A percentile compares a stretch with the other conserved stretches of the same genome.
phyloP scores from a whole-genome alignment of 2,888 invertebrate species.

The Elmis aenea region DNA sequence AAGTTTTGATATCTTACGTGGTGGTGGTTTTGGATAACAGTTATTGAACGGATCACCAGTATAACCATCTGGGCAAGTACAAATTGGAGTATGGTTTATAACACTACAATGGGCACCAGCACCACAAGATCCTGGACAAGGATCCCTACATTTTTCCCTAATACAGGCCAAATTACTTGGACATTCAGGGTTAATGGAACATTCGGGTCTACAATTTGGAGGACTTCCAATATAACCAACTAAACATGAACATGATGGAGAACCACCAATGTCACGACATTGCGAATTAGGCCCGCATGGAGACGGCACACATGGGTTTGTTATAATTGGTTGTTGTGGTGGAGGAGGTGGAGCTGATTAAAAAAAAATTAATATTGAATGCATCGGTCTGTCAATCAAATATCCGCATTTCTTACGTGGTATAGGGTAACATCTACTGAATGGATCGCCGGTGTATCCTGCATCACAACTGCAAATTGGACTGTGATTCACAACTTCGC shows the following conservation, averaged over 20 bases:
- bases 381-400: neutral
- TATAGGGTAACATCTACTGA: conserved; percentile 51
- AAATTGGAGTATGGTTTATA: conserved; percentile 64
- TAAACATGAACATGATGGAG: conserved; percentile 59
- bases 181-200: conserved; percentile 60
- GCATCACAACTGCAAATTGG: conserved; percentile 64
- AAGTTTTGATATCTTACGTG: conserved; percentile 46
- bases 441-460: conserved; percentile 62
- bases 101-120: conserved; percentile 59
- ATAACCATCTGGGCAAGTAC: conserved; percentile 57
- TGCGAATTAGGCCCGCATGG: conserved; percentile 77
- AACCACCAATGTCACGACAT: conserved; percentile 57
- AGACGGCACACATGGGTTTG: conserved; percentile 64
- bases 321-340: conserved; percentile 37
- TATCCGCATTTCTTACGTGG: conserved; percentile 9
- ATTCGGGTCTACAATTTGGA: conserved; percentile 63
- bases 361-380: no score
- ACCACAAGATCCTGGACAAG: conserved; percentile 63
- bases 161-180: conserved; percentile 54
- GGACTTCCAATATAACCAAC: conserved; percentile 57
- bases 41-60: conserved; percentile 60
- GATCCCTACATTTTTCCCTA: conserved; percentile 54
- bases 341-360: conserved; percentile 26
- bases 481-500: conserved; percentile 67
- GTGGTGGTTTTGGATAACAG: conserved; percentile 50